These are phyloP conservation scores for Enteromius trimaculatus DNA, from an alignment of 2,797 vertebrate species.

Conservation along the genomic window DNA sequence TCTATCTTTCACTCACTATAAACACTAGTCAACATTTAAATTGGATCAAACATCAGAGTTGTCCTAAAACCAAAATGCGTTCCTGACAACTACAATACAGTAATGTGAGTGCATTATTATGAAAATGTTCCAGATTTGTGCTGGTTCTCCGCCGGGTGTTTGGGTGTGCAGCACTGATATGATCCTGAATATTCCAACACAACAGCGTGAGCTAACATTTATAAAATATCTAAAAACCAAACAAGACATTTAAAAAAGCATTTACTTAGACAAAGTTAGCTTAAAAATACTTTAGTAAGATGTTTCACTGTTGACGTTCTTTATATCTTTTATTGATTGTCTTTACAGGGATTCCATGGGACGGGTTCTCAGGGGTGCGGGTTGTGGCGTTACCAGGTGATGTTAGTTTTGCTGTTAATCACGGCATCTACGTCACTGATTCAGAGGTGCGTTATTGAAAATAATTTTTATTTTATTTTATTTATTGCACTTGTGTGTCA, in stretches of 20 bases:
- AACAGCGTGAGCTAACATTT: constrained; percentile 75
- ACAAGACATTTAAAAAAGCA: not conserved
- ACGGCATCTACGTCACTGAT: constrained; percentile 86
- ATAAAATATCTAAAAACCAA: not conserved
- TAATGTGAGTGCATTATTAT: not conserved
- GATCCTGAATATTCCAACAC: constrained; percentile 81
- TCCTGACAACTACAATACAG: too few species aligned
- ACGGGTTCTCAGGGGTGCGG: constrained; percentile 82
- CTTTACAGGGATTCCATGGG: constrained; percentile 81
- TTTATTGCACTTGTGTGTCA: not conserved
- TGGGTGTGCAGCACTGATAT: constrained; percentile 97
- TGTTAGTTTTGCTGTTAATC: constrained; percentile 81
- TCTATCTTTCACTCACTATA: too few species aligned
- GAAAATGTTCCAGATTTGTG: constrained; percentile 81
- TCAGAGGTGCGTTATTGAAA: constrained; percentile 74
- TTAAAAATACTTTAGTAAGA: not conserved
- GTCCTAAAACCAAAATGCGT: too few species aligned
- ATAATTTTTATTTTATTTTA: not conserved
- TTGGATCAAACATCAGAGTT: too few species aligned
- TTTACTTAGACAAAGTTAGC: not conserved
- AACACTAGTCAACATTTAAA: too few species aligned
- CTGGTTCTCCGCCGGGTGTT: constrained; percentile 87
- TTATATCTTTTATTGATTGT: not conserved
- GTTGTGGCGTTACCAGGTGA: constrained; percentile 87
- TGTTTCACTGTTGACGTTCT: not conserved